These are phyloP conservation scores for Linnaemya tessellans DNA, from an alignment of 2,888 invertebrate species.

Conservation along the genomic window DNA sequence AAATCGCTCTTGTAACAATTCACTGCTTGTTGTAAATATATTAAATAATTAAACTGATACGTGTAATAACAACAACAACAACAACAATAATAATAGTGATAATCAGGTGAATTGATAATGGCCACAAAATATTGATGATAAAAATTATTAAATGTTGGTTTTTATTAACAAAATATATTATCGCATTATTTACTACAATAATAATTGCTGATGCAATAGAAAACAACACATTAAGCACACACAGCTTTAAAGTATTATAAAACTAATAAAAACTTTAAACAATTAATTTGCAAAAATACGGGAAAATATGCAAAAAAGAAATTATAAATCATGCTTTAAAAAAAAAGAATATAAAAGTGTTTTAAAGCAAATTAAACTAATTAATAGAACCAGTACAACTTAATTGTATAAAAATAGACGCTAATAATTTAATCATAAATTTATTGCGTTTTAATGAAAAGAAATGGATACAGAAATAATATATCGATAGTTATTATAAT, in stretches of 20 bases:
- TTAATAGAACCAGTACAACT: slow-evolving; percentile 28
- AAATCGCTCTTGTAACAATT: not conserved
- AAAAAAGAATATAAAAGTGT: slow-evolving; percentile 15
- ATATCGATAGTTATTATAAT: not conserved
- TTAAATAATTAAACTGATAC: slow-evolving; percentile 4
- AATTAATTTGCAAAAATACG: slow-evolving; percentile 1
- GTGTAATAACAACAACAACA: no score
- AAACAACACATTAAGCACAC: not conserved
- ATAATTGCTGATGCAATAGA: slow-evolving; percentile 6
- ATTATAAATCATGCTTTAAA: not conserved
- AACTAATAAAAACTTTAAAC: not conserved
- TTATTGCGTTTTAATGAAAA: not conserved
- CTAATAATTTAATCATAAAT: not conserved
- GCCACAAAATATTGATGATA: not conserved
- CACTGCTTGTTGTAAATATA: not conserved
- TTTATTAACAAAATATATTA: not conserved
- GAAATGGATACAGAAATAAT: not conserved
- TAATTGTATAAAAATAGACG: not conserved
- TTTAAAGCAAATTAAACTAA: slow-evolving; percentile 60
- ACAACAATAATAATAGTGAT: slow-evolving; percentile 2
- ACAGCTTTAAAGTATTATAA: not conserved
- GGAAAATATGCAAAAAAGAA: not conserved
- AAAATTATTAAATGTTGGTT: slow-evolving; percentile 27
- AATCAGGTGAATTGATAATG: slow-evolving; percentile 3
- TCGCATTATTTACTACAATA: not conserved